Base-by-base conservation (phyloP, 2,113 vertebrate species). In the Sceloporus tristichus region DNA sequence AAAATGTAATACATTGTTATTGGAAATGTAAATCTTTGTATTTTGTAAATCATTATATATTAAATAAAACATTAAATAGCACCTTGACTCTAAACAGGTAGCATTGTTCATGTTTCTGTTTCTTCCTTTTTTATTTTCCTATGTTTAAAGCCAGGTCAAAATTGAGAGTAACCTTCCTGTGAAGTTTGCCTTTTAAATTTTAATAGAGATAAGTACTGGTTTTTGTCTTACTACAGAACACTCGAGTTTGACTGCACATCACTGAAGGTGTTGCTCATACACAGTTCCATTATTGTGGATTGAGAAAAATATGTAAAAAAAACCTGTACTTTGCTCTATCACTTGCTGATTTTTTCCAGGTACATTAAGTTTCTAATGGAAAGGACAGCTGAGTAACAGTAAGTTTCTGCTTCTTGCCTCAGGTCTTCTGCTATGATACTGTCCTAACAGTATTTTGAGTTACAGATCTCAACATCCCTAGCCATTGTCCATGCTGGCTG, bases 31-130 rank as follows among this genome's bases (percentile, higher is more conserved):
- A 88, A 91, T 56, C 87, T 94, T 73, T 84, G 48, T 90, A 86
- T 88, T 94, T 93, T 93, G 66, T 93, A 94, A 91, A 77, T 65
- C 74, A 25, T 25, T 65, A 71, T 71, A 5, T 62, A 29, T 1
- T 42, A 66, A 87, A 91, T 89, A 83, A 38, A 91, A 78, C 74
- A 95, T 92, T 95, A 94, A 95, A 94, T n/a, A 79, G 27, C 27
- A 14, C 75, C 71, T 90, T 94, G 92, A 68, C 79, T 82, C 80
- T n/a, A 87, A 82, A 59, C 11, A 53, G 0, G 0, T 9, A 70
- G 10, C 9, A 0, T 1, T 91, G 88, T 13, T 1, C 42, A 71
- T 74, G 29, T 11, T 85, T 29, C 65, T 56, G 91, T 78, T 83
- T 59, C 76, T n/a, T 0, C 27, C 16, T 18, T 0, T 56, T 27